Evolutionary conservation across 1,140 invertebrate species (phyloP).

Genomic region (Oedothorax gibbosus): DNA sequence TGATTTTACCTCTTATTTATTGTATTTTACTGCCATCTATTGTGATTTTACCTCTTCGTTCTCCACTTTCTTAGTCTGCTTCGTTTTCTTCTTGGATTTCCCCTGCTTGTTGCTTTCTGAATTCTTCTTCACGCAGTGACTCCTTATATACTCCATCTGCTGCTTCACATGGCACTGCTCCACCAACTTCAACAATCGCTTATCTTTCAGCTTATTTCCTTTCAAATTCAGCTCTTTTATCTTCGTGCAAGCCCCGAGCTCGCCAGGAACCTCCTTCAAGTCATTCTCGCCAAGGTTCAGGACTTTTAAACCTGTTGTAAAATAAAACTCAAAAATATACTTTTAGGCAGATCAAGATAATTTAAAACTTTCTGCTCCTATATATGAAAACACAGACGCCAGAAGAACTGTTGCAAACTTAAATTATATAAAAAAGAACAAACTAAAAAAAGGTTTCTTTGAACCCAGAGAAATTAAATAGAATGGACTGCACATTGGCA

Average conservation of each 20-base stretch:
- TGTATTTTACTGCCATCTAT: too few species aligned
- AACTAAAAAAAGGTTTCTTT: too few species aligned
- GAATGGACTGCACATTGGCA: too few species aligned
- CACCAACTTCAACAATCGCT: slow-evolving; percentile 78
- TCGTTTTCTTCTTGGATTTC: slow-evolving; percentile 66
- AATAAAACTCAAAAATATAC: not conserved
- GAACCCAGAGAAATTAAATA: too few species aligned
- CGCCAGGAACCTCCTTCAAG: slow-evolving; percentile 74
- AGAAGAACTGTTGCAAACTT: too few species aligned
- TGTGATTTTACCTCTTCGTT: slow-evolving; percentile 26
- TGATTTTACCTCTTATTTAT: too few species aligned
- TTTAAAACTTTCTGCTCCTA: too few species aligned
- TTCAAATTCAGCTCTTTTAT: slow-evolving; percentile 77
- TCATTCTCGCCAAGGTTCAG: slow-evolving; percentile 79
- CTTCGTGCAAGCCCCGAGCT: slow-evolving; percentile 76
- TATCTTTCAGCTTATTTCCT: slow-evolving; percentile 79
- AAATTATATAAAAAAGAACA: too few species aligned
- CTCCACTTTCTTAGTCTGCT: slow-evolving; percentile 63
- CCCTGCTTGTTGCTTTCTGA: slow-evolving; percentile 67
- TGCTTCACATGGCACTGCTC: slow-evolving; percentile 76
- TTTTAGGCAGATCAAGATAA: too few species aligned
- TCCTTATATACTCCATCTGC: slow-evolving; percentile 77
- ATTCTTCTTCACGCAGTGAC: slow-evolving; percentile 72
- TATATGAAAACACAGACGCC: too few species aligned
- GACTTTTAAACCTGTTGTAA: slow-evolving; percentile 73